phyloP scores from a whole-genome alignment of 2,888 invertebrate species.

The Fragum fragum region DNA sequence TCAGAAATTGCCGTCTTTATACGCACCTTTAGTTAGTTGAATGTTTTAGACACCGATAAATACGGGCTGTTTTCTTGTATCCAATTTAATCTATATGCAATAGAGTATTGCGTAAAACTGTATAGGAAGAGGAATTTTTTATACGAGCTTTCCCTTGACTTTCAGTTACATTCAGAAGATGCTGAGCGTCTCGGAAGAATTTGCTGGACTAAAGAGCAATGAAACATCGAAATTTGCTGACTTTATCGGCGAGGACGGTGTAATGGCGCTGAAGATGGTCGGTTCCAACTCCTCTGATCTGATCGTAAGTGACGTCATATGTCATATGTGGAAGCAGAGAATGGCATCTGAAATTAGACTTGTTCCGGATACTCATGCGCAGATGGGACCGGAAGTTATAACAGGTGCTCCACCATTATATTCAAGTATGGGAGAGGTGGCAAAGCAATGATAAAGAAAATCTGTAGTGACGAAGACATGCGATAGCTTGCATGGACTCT shows the following conservation, averaged over 20 bases:
- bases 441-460: not conserved
- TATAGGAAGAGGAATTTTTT: too few relatives aligned
- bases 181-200: conserved; percentile 34
- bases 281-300: conserved; percentile 57
- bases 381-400: not conserved
- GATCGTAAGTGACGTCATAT: conserved; percentile 46
- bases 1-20: too few relatives aligned
- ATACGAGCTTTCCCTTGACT: not conserved
- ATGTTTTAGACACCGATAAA: too few relatives aligned
- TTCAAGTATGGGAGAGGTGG: not conserved
- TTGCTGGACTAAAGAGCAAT: not conserved
- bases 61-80: too few relatives aligned
- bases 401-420: not conserved
- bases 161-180: conserved; percentile 44
- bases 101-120: too few relatives aligned
- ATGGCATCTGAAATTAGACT: not conserved
- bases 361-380: not conserved
- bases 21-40: too few relatives aligned
- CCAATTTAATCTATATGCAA: too few relatives aligned
- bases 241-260: conserved; percentile 58
- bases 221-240: conserved; percentile 31
- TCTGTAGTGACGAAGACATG: too few relatives aligned
- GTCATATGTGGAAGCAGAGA: conserved; percentile 33
- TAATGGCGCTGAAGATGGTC: conserved; percentile 53
- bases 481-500: too few relatives aligned